Evolutionary conservation across 2,797 vertebrate genomes (phyloP), one percentile per base, ranked within the genome.

Genomic region (Neostethus bicornis): DNA sequence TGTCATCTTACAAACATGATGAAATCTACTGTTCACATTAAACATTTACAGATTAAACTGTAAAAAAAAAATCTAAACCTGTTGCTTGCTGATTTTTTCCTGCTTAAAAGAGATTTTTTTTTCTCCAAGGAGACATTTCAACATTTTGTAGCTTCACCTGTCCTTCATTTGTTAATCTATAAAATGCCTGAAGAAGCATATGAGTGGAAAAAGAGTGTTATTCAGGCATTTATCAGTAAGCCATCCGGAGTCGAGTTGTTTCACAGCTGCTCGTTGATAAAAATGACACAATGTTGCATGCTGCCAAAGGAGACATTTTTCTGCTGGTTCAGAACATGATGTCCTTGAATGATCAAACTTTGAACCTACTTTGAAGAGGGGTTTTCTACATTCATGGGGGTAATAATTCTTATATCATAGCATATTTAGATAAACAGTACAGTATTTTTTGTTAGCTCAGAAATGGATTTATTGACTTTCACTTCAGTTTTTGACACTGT

Each of bases 1-100:
- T 1, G 17, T 21, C 17, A 11, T 32, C 28, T 32, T 13, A 31
- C 5, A 12, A 17, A 25, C 12, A 19, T 5, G 46, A 47, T 28
- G 34, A 23, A 7, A 20, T 32, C 41, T 59, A 20, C 45, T 42
- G 19, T 17, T 19, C 37, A 37, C n/a, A 12, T 59, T 19, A 32
- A 49, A 49, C 2, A 21, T 24, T 32, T 24, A 38, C 5, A 29
- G 13, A 20, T 20, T 16, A 25, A 19, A 25, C 38, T 38, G 24
- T 32, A 38, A 20, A 28, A 38, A 11, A 38, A n/a, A n/a, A n/a
- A n/a, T n/a, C n/a, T n/a, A n/a, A n/a, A n/a, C 17, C 39, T 39
- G 25, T 56, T 56, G 25, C 45, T 31, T 9, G 2, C 17, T 26
- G 19, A 7, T 39, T 11, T 28, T 24, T 25, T 35, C 13, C 10